Conservation (phyloP, 2,797 vertebrate genomes). For the Scomberomorus guttatus region DNA sequence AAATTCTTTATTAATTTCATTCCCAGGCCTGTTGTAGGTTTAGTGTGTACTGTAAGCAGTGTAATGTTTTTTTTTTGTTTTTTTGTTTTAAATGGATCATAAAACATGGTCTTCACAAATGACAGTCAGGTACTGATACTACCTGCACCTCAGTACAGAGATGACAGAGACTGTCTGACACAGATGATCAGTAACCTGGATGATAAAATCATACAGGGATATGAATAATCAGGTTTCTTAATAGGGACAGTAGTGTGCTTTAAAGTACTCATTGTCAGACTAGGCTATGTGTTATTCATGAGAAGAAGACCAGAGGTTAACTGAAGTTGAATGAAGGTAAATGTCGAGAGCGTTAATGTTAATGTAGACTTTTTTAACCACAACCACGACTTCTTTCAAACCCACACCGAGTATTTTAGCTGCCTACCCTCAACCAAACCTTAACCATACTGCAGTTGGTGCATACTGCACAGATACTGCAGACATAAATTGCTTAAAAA, state of each 20-base stretch:
- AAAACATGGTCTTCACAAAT: no score
- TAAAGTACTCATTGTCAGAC: no score
- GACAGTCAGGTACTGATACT: not conserved
- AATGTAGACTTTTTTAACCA: not conserved
- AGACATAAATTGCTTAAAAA: not conserved
- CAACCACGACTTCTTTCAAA: not conserved
- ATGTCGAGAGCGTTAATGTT: not conserved
- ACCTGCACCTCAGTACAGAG: not conserved
- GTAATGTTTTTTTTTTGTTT: no score
- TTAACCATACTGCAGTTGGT: no score
- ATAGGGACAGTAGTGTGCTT: no score
- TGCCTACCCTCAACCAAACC: not conserved
- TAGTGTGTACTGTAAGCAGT: no score
- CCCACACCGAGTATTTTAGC: not conserved
- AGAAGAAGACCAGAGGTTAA: not conserved
- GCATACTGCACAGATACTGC: not conserved
- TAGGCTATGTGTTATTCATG: not conserved
- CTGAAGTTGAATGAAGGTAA: not conserved
- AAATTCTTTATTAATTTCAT: no score
- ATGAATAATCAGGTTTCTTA: no score
- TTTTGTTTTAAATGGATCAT: no score
- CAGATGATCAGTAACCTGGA: not conserved
- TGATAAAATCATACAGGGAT: not conserved
- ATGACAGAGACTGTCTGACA: not conserved
- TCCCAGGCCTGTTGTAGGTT: no score